phyloP scores from a whole-genome alignment of 2,797 vertebrate species.

The Onychomys torridus region DNA sequence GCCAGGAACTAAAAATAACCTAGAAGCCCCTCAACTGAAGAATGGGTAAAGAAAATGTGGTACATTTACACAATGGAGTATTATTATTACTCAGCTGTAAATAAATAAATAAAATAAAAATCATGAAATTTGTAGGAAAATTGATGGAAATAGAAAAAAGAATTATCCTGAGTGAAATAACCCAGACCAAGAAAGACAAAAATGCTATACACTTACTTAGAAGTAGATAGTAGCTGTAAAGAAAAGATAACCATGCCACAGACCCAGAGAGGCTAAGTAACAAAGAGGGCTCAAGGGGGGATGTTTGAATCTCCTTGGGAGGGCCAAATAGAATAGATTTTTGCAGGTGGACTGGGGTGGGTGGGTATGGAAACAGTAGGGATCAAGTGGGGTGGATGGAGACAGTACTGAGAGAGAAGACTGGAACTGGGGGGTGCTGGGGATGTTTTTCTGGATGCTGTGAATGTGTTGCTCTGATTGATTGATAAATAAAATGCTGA shows the following conservation, averaged over 20 bases:
- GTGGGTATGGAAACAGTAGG: background rate
- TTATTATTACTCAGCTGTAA: background rate
- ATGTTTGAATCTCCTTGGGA: background rate
- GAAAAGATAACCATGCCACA: background rate
- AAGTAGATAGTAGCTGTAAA: background rate
- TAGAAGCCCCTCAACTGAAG: background rate
- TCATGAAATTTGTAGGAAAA: background rate
- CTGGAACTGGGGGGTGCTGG: background rate
- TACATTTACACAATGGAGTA: background rate
- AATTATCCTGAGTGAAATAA: background rate
- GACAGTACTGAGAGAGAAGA: too few relatives aligned
- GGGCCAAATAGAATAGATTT: background rate
- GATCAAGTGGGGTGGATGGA: too few relatives aligned
- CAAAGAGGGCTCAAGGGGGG: background rate
- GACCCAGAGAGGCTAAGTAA: background rate
- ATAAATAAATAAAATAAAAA: background rate
- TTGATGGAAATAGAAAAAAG: background rate
- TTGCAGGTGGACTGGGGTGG: background rate
- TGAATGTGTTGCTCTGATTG: too few relatives aligned
- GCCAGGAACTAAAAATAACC: background rate
- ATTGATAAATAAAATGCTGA: too few relatives aligned
- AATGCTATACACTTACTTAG: background rate
- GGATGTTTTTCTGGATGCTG: too few relatives aligned
- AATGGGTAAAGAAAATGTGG: background rate
- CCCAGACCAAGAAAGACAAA: background rate